phyloP scores from a whole-genome alignment of 1,140 invertebrate genomes.

The Dolichoris vasculosae region DNA sequence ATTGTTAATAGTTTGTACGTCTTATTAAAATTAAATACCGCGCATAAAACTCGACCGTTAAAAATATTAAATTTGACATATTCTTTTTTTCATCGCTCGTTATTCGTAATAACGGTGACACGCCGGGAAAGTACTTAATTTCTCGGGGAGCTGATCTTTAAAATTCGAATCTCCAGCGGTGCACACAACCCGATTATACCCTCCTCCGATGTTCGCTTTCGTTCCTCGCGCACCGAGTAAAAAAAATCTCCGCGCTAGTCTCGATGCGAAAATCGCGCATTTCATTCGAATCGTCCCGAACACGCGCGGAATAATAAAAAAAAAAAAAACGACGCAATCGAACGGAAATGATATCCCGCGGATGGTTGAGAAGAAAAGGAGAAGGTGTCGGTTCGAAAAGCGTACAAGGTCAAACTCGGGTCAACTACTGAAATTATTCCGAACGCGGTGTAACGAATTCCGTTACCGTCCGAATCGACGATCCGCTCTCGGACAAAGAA shows the following conservation, averaged over 20 bases:
- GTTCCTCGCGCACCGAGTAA: too few relatives aligned
- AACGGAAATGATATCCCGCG: too few relatives aligned
- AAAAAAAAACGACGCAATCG: too few relatives aligned
- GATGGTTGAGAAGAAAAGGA: too few relatives aligned
- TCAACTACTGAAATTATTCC: neutral
- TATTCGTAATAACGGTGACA: neutral
- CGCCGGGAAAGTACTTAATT: neutral
- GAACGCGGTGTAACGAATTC: neutral
- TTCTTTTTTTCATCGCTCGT: neutral
- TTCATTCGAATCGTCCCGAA: neutral
- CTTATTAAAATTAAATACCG: neutral
- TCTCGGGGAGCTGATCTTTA: neutral
- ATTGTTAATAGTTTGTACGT: neutral
- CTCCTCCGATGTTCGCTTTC: too few relatives aligned
- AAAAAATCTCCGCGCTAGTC: too few relatives aligned
- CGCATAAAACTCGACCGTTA: neutral
- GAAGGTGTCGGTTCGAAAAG: too few relatives aligned
- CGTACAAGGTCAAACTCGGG: neutral
- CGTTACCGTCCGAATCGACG: too few relatives aligned
- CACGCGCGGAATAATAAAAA: too few relatives aligned
- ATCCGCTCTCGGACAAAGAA: too few relatives aligned
- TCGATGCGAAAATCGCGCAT: neutral
- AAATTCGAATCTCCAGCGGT: conserved; percentile 11
- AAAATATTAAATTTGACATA: neutral
- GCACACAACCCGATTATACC: too few relatives aligned